Base-by-base conservation (phyloP, 2,797 vertebrate genomes). In the Tolypeutes matacus region DNA sequence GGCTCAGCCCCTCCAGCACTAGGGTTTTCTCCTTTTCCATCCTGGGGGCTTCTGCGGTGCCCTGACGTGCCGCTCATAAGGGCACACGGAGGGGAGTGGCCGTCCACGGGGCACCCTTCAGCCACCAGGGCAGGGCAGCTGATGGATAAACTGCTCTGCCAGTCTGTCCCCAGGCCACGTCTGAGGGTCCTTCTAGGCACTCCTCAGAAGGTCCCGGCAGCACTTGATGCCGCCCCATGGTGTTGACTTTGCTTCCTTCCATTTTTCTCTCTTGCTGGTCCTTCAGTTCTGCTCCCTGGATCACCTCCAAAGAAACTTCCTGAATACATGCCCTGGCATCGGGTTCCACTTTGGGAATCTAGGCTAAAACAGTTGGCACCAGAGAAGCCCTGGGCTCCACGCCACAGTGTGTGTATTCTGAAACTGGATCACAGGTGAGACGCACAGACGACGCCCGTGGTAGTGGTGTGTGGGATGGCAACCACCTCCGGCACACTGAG, bases 121-220 rank as follows among this genome's bases (percentile, higher is more conserved):
- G 29, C 7, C 60, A 1, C 0, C 0, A 14, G 34, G 53, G 8
- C 29, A 2, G 0, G 2, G 67, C 49, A n/a, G 29, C 72, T 31
- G 18, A 5, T 0, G 7, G 34, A 9, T 7, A 34, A 23, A 18
- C 18, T 2, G 23, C 20, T 23, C 65, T 53, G 60, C 13, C 27
- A 4, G 10, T 7, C 31, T 4, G 1, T 53, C 80, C 36, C 31
- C 89, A 64, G 73, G 23, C 25, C 21, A 20, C 49, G 56, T 20
- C 69, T 0, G 0, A 20, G 20, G 4, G 1, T 20, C 49, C 73
- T 46, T 76, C 29, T 11, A 0, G 18, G 2, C 1, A 0, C 25
- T 3, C 36, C 23, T n/a, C 2, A 13, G 17, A 39, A 67, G 25
- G 42, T 60, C 36, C 49, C 3, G 8, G 49, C 51, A 58, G 25